Evolutionary conservation across 2,888 invertebrate genomes (phyloP).

Genomic region (Podotricha telesiphe): DNA sequence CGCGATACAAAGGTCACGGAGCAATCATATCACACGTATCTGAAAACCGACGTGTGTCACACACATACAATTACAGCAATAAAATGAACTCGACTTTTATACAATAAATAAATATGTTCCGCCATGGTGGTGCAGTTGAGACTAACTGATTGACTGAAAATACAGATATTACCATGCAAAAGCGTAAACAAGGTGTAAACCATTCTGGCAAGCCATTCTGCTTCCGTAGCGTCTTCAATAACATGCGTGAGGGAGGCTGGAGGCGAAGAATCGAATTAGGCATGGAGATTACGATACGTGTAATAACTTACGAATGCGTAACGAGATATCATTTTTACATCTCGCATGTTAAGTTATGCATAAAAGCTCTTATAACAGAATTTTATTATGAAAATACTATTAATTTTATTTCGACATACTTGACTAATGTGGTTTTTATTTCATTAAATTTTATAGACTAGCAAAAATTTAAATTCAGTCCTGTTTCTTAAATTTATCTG

Average conservation of each 20-base stretch:
- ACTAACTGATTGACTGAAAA: not conserved
- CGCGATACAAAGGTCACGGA: slow-evolving; percentile 22
- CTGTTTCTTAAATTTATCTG: too few relatives aligned
- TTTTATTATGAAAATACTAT: not conserved
- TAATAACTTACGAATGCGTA: slow-evolving; percentile 35
- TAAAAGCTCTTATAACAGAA: slow-evolving; percentile 6
- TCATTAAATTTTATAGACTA: not conserved
- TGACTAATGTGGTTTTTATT: not conserved
- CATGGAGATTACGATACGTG: slow-evolving; percentile 40
- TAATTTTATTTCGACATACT: not conserved
- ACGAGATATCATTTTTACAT: slow-evolving; percentile 23
- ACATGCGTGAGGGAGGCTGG: slow-evolving; percentile 29
- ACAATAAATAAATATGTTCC: not conserved
- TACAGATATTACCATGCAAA: slow-evolving; percentile 36
- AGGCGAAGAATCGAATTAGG: slow-evolving; percentile 34
- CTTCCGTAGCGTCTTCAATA: slow-evolving; percentile 32
- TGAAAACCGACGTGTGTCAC: not conserved
- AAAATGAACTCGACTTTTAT: not conserved
- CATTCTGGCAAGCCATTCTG: slow-evolving; percentile 37
- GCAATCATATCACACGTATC: slow-evolving; percentile 21
- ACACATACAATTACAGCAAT: slow-evolving; percentile 4
- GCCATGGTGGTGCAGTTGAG: not conserved
- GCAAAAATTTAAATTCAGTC: not conserved
- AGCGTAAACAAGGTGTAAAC: slow-evolving; percentile 39
- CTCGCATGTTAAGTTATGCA: slow-evolving; percentile 4